phyloP scores from a whole-genome alignment of 2,888 invertebrate species.

The Dioctria rufipes region DNA sequence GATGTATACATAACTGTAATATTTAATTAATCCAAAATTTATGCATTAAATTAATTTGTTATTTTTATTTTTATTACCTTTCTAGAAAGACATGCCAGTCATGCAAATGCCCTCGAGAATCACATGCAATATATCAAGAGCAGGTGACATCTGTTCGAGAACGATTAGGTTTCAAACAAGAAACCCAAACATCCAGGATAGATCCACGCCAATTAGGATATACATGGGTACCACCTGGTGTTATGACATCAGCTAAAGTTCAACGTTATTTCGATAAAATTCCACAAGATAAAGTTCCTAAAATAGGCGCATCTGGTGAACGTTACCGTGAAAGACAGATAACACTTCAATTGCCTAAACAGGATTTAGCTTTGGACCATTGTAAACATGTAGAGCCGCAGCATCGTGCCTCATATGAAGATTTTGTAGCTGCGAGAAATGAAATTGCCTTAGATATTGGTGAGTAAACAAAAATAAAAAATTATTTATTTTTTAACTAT shows the following conservation, averaged over 20 bases:
- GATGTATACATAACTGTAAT: not conserved
- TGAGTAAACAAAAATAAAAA: conserved; percentile 63
- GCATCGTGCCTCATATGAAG: conserved; percentile 88
- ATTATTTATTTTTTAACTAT: too few relatives aligned
- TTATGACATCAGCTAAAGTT: conserved; percentile 69
- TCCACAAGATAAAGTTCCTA: conserved; percentile 84
- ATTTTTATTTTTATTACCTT: conserved; percentile 60
- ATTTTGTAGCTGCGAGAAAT: conserved; percentile 94
- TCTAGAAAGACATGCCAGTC: conserved; percentile 93
- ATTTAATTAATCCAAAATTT: not conserved
- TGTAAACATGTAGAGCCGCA: conserved; percentile 88
- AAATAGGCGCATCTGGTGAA: conserved; percentile 84
- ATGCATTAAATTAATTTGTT: not conserved
- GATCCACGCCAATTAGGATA: conserved; percentile 79
- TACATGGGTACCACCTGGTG: conserved; percentile 77
- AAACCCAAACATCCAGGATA: conserved; percentile 74
- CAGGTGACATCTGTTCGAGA: conserved; percentile 86
- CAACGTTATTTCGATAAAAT: conserved; percentile 94
- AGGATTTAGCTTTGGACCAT: conserved; percentile 91
- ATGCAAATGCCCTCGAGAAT: conserved; percentile 92
- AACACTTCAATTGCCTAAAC: conserved; percentile 92
- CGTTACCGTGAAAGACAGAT: conserved; percentile 86
- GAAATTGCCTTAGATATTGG: conserved; percentile 97
- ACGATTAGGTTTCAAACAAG: conserved; percentile 77
- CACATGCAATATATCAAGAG: conserved; percentile 91